Percentiles rank a stretch among this genome's conserved stretches.
Evolutionary conservation across 2,797 vertebrate genomes (phyloP).

Genomic region (Macroramphosus scolopax): DNA sequence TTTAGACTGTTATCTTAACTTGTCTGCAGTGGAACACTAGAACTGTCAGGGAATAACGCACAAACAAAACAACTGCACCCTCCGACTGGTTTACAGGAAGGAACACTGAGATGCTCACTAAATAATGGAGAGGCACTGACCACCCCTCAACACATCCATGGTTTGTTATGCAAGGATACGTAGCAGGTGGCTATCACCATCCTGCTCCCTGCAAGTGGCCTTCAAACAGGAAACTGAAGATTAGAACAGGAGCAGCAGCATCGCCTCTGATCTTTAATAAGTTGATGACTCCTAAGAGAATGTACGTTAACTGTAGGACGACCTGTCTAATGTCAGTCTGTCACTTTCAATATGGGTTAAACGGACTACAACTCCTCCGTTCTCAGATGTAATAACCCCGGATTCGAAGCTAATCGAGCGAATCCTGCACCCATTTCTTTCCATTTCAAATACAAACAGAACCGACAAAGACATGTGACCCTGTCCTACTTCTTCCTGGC

Average conservation of each 20-base stretch:
- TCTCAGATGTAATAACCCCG: too few relatives aligned
- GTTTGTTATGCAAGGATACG: constrained; percentile 9
- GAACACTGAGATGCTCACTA: constrained; percentile 49
- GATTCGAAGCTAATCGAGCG: too few relatives aligned
- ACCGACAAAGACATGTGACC: too few relatives aligned
- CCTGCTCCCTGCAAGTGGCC: background rate
- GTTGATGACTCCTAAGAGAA: too few relatives aligned
- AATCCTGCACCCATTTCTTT: too few relatives aligned
- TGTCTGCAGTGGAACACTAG: constrained; percentile 58
- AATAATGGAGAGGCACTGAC: constrained; percentile 57
- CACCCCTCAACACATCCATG: constrained; percentile 28
- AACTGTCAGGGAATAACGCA: constrained; percentile 44
- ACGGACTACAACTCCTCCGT: too few relatives aligned
- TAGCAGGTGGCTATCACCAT: background rate
- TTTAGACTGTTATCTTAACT: constrained; percentile 63
- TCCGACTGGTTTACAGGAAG: constrained; percentile 61
- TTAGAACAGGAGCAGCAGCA: background rate
- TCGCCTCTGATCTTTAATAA: too few relatives aligned
- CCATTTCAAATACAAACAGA: too few relatives aligned
- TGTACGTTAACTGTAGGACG: too few relatives aligned
- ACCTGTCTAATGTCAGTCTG: too few relatives aligned
- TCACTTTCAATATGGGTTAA: too few relatives aligned
- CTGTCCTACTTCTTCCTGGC: too few relatives aligned
- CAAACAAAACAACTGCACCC: constrained; percentile 59
- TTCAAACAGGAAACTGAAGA: constrained; percentile 1